A percentile compares a stretch with the other conserved stretches of the same genome.
Evolutionary conservation across 2,888 invertebrate species (phyloP).

Genomic region (Ephialtes manifestator): DNA sequence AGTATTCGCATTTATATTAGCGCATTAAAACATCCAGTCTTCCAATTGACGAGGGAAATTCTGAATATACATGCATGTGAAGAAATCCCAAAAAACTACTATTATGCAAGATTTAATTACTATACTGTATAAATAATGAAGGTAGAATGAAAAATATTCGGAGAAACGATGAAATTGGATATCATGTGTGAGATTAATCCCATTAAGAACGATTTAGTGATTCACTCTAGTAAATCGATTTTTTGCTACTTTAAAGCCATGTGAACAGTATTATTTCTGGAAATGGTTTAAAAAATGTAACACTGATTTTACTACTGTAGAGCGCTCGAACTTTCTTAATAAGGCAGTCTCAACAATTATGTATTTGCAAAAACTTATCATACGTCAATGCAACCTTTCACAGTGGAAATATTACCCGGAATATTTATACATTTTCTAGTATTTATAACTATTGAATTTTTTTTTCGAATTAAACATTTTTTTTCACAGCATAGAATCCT

Average conservation of each 20-base stretch:
- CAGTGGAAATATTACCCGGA: not conserved
- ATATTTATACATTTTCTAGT: constrained; percentile 16
- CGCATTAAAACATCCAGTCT: constrained; percentile 39
- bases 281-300: constrained; percentile 63
- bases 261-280: too few relatives aligned
- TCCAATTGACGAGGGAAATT: constrained; percentile 28
- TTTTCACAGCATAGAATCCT: constrained; percentile 8
- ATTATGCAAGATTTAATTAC: constrained; percentile 54
- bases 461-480: constrained; percentile 16
- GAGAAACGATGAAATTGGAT: constrained; percentile 60
- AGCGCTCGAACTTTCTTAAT: too few relatives aligned
- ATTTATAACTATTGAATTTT: constrained; percentile 12
- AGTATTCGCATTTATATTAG: constrained; percentile 41
- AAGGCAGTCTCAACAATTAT: not conserved
- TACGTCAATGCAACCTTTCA: not conserved
- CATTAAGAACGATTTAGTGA: too few relatives aligned
- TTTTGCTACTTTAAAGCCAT: too few relatives aligned
- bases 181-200: constrained; percentile 61
- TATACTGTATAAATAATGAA: constrained; percentile 62
- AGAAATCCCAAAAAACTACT: constrained; percentile 12
- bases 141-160: constrained; percentile 53
- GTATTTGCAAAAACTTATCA: not conserved
- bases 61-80: not conserved
- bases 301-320: not conserved
- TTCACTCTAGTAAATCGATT: too few relatives aligned